Base-by-base conservation (phyloP, 1,140 invertebrate genomes). In the Globodera ellingtonae region DNA sequence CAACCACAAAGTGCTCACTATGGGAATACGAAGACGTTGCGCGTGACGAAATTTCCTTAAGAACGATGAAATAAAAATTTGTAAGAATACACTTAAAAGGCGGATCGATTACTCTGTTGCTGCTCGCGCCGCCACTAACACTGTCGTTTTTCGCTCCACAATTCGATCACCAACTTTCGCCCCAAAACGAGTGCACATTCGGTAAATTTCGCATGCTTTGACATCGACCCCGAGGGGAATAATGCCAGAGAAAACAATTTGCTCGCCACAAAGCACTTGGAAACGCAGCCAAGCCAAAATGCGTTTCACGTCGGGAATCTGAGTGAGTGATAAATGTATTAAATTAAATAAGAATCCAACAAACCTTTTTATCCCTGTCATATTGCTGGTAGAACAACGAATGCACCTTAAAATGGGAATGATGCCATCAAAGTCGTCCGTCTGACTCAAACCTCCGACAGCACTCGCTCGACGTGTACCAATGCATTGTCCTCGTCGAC, bases 171-270 rank as follows among this genome's bases (percentile, higher is more conserved):
- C 80, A 44, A 81, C 69, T 72, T 73, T 79, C 7, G 80, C 80
- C 5, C 80, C 80, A 52, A 70, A 81, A 24, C 78, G 80, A 7
- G 35, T 48, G 62, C 80, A 81, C 35, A 70, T 24, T 52, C 66
- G 67, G 46, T 82, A 82, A 35, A 82, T 73, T 62, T 69, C 65
- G 44, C 62, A 73, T 18, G 24, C 21, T 56, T 69, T 75, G 9
- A 73, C 47, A 56, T 82, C 81, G 18, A 75, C 71, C 3, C 79
- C 81, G n/a, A 82, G 46, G 15, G 79, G 80, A 10, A 82, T 52
- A 9, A 82, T 77, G 10, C 81, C 81, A 48, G 81, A 83, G 46
- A 82, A 83, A n/a, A 82, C 81, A 35, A 82, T 83, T 18, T 47
- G 50, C 52, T 82, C 81, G n/a, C 66, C 81, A 46, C 44, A 18